Evolutionary conservation across 2,797 vertebrate genomes (phyloP).

Genomic region (Octomys mimax): DNA sequence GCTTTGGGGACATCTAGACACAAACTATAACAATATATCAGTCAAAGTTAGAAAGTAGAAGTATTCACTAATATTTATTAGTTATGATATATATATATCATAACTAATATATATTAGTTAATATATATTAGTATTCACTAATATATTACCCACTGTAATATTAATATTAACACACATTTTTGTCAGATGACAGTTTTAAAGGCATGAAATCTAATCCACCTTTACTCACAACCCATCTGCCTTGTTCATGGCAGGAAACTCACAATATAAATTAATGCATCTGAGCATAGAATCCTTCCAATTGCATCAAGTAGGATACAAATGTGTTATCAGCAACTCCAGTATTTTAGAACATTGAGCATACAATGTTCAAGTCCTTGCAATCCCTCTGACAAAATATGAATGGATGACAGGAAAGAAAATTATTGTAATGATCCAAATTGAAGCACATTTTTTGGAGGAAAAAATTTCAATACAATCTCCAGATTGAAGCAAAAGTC

Average conservation of each 20-base stretch:
- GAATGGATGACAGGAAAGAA: background rate
- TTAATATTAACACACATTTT: background rate
- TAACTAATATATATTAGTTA: too few species aligned
- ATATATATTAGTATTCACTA: background rate
- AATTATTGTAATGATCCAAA: background rate
- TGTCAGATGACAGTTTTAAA: background rate
- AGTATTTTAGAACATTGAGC: background rate
- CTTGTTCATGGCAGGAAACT: background rate
- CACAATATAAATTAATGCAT: background rate
- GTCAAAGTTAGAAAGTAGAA: background rate
- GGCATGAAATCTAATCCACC: background rate
- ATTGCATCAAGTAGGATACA: background rate
- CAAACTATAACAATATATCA: background rate
- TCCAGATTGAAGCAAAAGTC: background rate
- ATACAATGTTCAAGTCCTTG: background rate
- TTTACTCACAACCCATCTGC: background rate
- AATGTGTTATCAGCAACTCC: background rate
- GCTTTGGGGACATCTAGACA: background rate
- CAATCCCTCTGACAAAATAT: background rate
- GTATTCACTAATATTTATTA: too few species aligned
- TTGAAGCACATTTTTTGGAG: background rate
- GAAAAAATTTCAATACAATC: background rate
- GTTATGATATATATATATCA: too few species aligned
- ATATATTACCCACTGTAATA: background rate
- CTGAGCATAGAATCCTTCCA: background rate